phyloP scores from a whole-genome alignment of 2,113 vertebrate genomes.

The Scalopus aquaticus region DNA sequence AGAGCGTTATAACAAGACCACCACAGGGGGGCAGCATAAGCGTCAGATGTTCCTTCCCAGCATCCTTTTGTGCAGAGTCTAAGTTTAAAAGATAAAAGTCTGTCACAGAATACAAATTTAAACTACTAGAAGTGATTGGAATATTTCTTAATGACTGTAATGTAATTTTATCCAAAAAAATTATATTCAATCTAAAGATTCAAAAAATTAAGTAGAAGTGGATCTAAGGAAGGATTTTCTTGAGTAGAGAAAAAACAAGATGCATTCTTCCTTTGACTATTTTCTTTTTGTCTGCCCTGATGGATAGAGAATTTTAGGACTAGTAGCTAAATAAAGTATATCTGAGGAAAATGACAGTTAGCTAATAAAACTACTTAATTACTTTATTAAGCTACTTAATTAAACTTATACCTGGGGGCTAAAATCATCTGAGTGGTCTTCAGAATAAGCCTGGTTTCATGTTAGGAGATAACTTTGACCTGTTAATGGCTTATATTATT shows the following conservation, averaged over 20 bases:
- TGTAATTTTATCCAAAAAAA: neutral
- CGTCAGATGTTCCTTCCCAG: neutral
- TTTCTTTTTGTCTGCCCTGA: neutral
- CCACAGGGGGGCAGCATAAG: slow-evolving; percentile 56
- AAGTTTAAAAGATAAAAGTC: neutral
- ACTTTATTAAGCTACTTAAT: neutral
- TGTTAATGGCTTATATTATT: neutral
- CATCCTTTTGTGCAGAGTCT: neutral
- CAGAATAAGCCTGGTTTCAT: neutral
- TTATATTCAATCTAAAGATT: slow-evolving; percentile 20
- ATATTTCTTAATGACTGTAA: slow-evolving; percentile 13
- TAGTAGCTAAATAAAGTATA: neutral
- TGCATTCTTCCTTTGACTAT: neutral
- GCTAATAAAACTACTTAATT: neutral
- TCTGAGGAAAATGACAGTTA: neutral
- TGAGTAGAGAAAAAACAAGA: neutral
- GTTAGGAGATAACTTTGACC: neutral
- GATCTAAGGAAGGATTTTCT: neutral
- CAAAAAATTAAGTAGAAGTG: neutral
- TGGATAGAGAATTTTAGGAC: neutral
- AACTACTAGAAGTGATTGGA: neutral
- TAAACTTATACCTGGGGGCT: neutral
- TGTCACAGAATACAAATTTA: neutral
- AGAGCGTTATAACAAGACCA: neutral
- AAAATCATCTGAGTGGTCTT: neutral